Percentiles rank a stretch among this genome's conserved stretches.
These are phyloP conservation scores for Triplophysa siluroides DNA, from an alignment of 2,113 vertebrate genomes.

Conservation along the genomic window DNA sequence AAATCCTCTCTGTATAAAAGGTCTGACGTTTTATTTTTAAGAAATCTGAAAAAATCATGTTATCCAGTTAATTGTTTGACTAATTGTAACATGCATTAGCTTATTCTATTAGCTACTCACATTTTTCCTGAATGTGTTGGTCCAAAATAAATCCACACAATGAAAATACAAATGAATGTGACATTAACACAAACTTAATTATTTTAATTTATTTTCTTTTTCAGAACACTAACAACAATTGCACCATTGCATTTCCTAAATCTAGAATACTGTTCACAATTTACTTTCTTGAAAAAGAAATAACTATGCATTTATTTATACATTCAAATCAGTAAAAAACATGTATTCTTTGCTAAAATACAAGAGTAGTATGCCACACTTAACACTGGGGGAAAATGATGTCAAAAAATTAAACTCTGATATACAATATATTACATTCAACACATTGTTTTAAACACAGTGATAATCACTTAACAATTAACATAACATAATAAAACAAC, in stretches of 20 bases:
- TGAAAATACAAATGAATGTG: not conserved
- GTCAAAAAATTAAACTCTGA: not conserved
- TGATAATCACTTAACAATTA: not conserved
- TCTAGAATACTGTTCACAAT: not conserved
- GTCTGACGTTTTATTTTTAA: not conserved
- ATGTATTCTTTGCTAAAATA: not conserved
- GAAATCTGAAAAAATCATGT: not conserved
- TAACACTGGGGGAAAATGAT: not conserved
- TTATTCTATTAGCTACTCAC: not conserved
- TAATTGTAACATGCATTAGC: not conserved
- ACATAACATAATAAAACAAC: not conserved
- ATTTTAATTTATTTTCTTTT: not conserved
- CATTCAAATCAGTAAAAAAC: not conserved
- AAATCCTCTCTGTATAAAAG: not conserved
- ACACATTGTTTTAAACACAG: not conserved
- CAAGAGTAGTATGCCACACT: not conserved
- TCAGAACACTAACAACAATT: not conserved
- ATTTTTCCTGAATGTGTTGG: not conserved
- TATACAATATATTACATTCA: not conserved
- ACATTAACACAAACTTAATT: not conserved
- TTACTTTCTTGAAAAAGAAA: not conserved
- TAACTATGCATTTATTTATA: not conserved
- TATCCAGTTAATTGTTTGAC: not conserved
- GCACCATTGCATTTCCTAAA: not conserved
- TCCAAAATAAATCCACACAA: not conserved